Percentiles rank a stretch among this genome's conserved stretches.
Evolutionary conservation across 2,888 invertebrate genomes (phyloP).

Genomic region (Harpagoxenus sublaevis): DNA sequence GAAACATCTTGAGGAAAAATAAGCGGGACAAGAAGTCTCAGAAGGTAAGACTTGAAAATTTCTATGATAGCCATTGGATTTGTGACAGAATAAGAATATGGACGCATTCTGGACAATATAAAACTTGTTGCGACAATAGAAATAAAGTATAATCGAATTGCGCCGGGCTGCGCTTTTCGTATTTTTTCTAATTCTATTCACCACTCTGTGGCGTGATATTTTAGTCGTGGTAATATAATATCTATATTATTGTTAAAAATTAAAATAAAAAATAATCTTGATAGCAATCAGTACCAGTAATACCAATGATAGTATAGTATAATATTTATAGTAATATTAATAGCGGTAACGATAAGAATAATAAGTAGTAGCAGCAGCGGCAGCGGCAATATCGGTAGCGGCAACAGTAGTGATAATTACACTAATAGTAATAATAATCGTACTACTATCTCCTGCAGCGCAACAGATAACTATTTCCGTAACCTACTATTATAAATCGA

Average conservation of each 20-base stretch:
- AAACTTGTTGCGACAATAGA: slow-evolving; percentile 42
- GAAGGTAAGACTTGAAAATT: slow-evolving; percentile 61
- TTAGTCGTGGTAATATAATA: slow-evolving; percentile 38
- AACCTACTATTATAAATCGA: slow-evolving; percentile 74
- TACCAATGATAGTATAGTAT: slow-evolving; percentile 49
- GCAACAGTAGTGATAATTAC: slow-evolving; percentile 64
- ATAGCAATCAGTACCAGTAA: slow-evolving; percentile 53
- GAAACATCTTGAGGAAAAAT: slow-evolving; percentile 62
- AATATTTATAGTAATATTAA: slow-evolving; percentile 48
- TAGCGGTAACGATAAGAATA: slow-evolving; percentile 68
- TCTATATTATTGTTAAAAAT: slow-evolving; percentile 54
- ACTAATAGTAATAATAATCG: slow-evolving; percentile 69
- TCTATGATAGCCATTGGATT: slow-evolving; percentile 47
- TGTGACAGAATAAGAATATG: slow-evolving; percentile 35
- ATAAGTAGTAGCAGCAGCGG: slow-evolving; percentile 42
- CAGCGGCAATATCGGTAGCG: slow-evolving; percentile 58
- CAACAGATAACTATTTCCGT: slow-evolving; percentile 71
- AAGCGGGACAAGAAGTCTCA: slow-evolving; percentile 62
- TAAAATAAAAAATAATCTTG: slow-evolving; percentile 46
- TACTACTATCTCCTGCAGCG: slow-evolving; percentile 70
- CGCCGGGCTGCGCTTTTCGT: slow-evolving; percentile 50
- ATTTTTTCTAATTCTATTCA: slow-evolving; percentile 50
- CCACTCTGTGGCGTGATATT: slow-evolving; percentile 46
- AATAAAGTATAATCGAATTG: slow-evolving; percentile 57
- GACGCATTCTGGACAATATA: slow-evolving; percentile 62